Evolutionary conservation across 1,140 invertebrate genomes (phyloP).

Genomic region (Drosophila guanche): DNA sequence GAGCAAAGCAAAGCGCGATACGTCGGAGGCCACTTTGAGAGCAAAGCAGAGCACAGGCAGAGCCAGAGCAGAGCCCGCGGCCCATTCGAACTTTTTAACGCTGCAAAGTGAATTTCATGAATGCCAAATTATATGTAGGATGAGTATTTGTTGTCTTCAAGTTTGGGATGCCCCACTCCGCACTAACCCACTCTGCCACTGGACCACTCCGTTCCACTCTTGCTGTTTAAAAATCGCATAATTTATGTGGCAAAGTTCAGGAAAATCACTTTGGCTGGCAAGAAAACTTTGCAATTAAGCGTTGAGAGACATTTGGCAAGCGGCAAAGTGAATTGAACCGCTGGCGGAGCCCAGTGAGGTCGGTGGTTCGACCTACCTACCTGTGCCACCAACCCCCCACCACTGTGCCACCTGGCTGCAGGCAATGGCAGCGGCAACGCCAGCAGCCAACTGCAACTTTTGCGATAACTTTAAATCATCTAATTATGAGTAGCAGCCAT

Average conservation of each 20-base stretch:
- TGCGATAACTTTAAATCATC: conserved; percentile 83
- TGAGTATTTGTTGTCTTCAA: conserved; percentile 67
- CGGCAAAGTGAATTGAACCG: conserved; percentile 65
- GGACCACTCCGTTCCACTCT: conserved; percentile 8
- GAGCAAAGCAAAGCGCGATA: conserved; percentile 31
- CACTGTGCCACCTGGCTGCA: conserved; percentile 26
- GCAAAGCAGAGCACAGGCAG: no score
- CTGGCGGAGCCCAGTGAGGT: conserved; percentile 8
- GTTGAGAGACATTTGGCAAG: conserved; percentile 65
- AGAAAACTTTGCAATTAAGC: conserved; percentile 79
- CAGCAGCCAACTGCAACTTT: conserved; percentile 63
- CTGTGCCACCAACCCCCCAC: conserved; percentile 10
- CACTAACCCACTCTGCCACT: conserved; percentile 12
- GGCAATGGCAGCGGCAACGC: neutral
- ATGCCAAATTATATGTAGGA: conserved; percentile 71
- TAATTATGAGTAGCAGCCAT: conserved; percentile 77
- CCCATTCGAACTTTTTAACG: conserved; percentile 63
- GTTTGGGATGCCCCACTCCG: conserved; percentile 13
- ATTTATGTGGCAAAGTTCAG: conserved; percentile 77
- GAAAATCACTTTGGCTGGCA: conserved; percentile 74
- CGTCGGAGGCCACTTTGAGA: conserved; percentile 46
- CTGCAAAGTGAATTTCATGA: conserved; percentile 79
- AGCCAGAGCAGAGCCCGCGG: conserved; percentile 40
- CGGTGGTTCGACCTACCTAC: conserved; percentile 1
- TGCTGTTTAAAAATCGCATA: conserved; percentile 68